phyloP scores from a whole-genome alignment of 1,140 invertebrate genomes.

The Drosophila simulans region DNA sequence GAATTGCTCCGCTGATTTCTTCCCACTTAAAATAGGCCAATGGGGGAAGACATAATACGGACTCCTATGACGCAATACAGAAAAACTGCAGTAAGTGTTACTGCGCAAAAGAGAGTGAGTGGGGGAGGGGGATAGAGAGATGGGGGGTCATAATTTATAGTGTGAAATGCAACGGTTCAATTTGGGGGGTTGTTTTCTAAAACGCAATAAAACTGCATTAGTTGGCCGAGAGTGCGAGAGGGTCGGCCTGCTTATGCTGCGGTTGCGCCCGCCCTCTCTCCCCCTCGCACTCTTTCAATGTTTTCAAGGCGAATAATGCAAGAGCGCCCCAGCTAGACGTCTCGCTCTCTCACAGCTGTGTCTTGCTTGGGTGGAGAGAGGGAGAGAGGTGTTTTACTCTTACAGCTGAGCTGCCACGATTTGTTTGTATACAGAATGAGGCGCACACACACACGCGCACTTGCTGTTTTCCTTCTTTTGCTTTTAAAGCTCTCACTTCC shows the following conservation, averaged over 20 bases:
- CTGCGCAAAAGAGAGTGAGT: conserved; percentile 63
- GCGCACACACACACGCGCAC: conserved; percentile 11
- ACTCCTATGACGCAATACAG: conserved; percentile 69
- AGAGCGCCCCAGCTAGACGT: conserved; percentile 33
- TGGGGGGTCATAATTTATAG: conserved; percentile 39
- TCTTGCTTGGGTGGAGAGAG: conserved; percentile 19
- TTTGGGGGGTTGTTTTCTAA: conserved; percentile 68
- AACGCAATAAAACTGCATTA: conserved; percentile 79
- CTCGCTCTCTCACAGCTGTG: conserved; percentile 58
- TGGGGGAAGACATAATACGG: conserved; percentile 15
- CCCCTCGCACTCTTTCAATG: conserved; percentile 24
- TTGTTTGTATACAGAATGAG: conserved; percentile 73
- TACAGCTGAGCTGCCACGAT: conserved; percentile 72
- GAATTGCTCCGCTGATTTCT: conserved; percentile 11
- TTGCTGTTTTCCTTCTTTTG: neutral
- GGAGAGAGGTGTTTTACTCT: conserved; percentile 53
- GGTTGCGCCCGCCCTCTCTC: conserved; percentile 10
- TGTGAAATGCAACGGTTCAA: conserved; percentile 45
- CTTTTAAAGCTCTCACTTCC: neutral
- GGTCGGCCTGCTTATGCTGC: conserved; percentile 29
- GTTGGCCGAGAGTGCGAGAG: conserved; percentile 48
- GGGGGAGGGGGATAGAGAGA: conserved; percentile 12
- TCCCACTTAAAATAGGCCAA: conserved; percentile 46
- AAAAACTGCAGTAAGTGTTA: conserved; percentile 73
- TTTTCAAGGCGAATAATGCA: conserved; percentile 70